Conservation (phyloP, 2,888 invertebrate species). For the Ophioninae sp. region DNA sequence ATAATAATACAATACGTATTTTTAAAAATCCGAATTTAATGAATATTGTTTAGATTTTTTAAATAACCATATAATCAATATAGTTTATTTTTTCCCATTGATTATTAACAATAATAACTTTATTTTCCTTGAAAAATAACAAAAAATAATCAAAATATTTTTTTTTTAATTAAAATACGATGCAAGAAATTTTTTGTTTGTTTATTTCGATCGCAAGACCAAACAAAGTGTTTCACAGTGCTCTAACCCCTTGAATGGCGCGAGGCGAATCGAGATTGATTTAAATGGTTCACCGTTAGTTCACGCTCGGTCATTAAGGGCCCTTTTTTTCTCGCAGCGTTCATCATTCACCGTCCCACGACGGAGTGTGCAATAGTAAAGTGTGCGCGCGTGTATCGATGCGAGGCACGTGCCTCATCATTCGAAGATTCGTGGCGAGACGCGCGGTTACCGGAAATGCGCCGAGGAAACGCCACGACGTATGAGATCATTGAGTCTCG, state of each 20-base stretch:
- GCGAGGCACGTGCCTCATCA: slow-evolving; percentile 44
- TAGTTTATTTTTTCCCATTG: no score
- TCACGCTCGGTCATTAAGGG: slow-evolving; percentile 16
- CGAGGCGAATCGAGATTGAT: background rate
- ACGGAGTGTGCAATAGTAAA: background rate
- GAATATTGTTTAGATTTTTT: no score
- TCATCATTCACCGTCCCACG: slow-evolving; percentile 28
- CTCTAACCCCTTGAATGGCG: background rate
- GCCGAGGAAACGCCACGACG: slow-evolving; percentile 42
- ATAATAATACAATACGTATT: no score
- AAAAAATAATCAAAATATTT: background rate
- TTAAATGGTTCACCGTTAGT: background rate
- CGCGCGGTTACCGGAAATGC: slow-evolving; percentile 48
- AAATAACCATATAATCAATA: no score
- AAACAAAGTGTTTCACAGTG: no score
- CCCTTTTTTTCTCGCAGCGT: background rate
- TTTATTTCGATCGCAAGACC: no score
- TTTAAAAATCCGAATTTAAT: no score
- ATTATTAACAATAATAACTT: no score
- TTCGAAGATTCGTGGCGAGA: background rate
- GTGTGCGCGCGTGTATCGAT: slow-evolving; percentile 25
- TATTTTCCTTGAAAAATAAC: background rate
- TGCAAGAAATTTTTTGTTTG: no score
- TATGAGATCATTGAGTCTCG: slow-evolving; percentile 55
- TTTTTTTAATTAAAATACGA: no score